phyloP scores from a whole-genome alignment of 1,140 invertebrate species.

The Drosophila nannoptera region DNA sequence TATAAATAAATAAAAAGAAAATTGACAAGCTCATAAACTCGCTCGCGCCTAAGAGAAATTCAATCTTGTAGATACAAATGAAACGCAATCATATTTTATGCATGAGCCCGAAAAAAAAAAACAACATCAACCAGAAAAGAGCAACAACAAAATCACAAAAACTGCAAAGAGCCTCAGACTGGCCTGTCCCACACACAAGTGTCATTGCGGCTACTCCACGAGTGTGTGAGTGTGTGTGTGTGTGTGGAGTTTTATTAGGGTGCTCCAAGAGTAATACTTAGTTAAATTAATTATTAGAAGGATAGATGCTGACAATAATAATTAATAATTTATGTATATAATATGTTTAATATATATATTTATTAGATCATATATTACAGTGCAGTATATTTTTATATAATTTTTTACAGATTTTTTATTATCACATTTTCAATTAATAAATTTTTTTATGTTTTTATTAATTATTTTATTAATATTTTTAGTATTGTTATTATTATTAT shows the following conservation, averaged over 20 bases:
- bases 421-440: too few relatives aligned
- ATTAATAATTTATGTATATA: too few relatives aligned
- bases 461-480: too few relatives aligned
- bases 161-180: conserved; percentile 42
- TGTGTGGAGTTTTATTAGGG: conserved; percentile 27
- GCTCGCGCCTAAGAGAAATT: conserved; percentile 73
- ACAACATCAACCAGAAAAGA: conserved; percentile 11
- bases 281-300: background rate
- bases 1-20: conserved; percentile 73
- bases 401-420: too few relatives aligned
- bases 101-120: conserved; percentile 55
- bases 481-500: too few relatives aligned
- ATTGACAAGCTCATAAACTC: conserved; percentile 77
- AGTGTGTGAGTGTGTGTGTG: background rate
- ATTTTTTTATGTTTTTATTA: too few relatives aligned
- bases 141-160: conserved; percentile 12
- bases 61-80: conserved; percentile 76
- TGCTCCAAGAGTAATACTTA: background rate
- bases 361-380: too few relatives aligned
- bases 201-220: conserved; percentile 11
- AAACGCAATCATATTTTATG: conserved; percentile 77
- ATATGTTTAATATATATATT: too few relatives aligned
- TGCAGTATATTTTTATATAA: too few relatives aligned
- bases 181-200: conserved; percentile 41
- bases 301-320: too few relatives aligned